Evolutionary conservation across 2,113 vertebrate genomes (phyloP).

Genomic region (Xiphophorus maculatus): DNA sequence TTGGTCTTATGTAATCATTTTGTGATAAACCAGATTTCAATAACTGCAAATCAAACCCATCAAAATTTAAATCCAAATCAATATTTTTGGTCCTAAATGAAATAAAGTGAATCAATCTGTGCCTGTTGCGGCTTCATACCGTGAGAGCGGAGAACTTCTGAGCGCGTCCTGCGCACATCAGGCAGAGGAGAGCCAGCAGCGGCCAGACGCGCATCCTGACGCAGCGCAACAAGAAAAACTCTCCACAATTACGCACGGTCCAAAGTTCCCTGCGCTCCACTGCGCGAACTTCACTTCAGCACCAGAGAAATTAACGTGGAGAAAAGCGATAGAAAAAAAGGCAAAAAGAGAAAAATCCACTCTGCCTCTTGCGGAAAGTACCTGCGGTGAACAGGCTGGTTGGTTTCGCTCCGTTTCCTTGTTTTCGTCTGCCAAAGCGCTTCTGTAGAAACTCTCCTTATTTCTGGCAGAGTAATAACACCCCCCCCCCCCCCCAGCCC

Average conservation of each 20-base stretch:
- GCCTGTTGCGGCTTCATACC: conserved; percentile 67
- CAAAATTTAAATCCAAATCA: not conserved
- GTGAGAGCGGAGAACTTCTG: conserved; percentile 84
- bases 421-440: conserved; percentile 61
- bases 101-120: not conserved
- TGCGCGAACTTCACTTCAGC: conserved; percentile 18
- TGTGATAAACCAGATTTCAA: not conserved
- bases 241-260: conserved; percentile 71
- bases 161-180: conserved; percentile 75
- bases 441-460: conserved; percentile 67
- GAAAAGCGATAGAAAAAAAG: not conserved
- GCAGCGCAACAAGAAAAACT: conserved; percentile 52
- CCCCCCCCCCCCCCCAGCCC: conserved; percentile 58
- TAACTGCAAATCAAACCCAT: not conserved
- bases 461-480: conserved; percentile 65
- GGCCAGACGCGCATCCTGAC: conserved; percentile 79
- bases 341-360: conserved; percentile 35
- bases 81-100: not conserved
- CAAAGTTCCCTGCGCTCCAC: conserved; percentile 35
- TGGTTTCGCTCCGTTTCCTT: conserved; percentile 59
- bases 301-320: not conserved
- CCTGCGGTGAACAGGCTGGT: conserved; percentile 26
- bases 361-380: conserved; percentile 25
- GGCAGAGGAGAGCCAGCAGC: conserved; percentile 75
- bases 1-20: not conserved